Evolutionary conservation across 2,797 vertebrate genomes (phyloP).

Genomic region (Epinephelus malabaricus): DNA sequence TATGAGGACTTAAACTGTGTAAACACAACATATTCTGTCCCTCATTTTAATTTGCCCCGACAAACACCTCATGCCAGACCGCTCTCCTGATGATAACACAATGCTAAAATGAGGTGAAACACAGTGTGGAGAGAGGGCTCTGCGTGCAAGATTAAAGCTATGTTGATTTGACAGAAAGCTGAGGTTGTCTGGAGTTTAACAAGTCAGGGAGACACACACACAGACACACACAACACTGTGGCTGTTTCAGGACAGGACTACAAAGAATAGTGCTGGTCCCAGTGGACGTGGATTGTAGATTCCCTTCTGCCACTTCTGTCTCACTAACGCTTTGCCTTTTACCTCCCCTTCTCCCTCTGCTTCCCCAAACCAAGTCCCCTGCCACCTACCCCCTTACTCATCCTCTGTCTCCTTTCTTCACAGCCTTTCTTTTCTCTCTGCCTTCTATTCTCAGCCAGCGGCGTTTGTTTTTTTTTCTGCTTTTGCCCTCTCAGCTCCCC

Average conservation of each 20-base stretch:
- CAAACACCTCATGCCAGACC: constrained; percentile 46
- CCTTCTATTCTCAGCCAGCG: constrained; percentile 24
- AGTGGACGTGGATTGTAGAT: constrained; percentile 36
- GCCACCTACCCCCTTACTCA: constrained; percentile 39
- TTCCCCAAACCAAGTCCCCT: constrained; percentile 43
- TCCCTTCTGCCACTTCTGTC: constrained; percentile 46
- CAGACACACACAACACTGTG: background rate
- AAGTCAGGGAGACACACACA: constrained; percentile 33
- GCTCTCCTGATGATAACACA: constrained; percentile 38
- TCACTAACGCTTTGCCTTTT: constrained; percentile 47
- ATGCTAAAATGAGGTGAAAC: constrained; percentile 57
- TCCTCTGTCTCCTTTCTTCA: constrained; percentile 30
- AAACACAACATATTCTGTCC: constrained; percentile 31
- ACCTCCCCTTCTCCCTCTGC: constrained; percentile 8
- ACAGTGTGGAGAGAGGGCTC: constrained; percentile 37
- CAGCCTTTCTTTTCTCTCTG: constrained; percentile 25
- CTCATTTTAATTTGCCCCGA: constrained; percentile 49
- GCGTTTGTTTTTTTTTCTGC: background rate
- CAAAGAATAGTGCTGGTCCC: constrained; percentile 56
- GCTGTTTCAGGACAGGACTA: constrained; percentile 49
- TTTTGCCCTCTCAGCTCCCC: constrained; percentile 17
- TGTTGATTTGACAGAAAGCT: constrained; percentile 60
- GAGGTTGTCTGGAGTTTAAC: constrained; percentile 71
- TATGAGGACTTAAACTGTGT: constrained; percentile 13
- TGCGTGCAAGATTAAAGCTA: constrained; percentile 52